These are phyloP conservation scores for Proterorhinus semilunaris DNA, from an alignment of 2,113 vertebrate genomes.

Conservation along the genomic window DNA sequence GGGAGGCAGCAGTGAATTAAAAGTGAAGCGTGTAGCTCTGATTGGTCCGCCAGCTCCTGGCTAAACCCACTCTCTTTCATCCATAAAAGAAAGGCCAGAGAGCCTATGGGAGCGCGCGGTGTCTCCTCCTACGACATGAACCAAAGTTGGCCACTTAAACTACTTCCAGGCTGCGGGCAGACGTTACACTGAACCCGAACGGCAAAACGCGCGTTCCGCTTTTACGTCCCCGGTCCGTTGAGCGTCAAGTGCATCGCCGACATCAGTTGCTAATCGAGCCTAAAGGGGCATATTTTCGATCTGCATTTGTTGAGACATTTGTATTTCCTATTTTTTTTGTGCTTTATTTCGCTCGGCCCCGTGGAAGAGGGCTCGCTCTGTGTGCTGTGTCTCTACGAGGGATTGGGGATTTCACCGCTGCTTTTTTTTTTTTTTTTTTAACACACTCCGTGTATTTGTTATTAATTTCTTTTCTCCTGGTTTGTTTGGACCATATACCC, in stretches of 20 bases:
- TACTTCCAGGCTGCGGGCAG: constrained; percentile 81
- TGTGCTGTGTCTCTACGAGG: constrained; percentile 64
- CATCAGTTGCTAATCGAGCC: constrained; percentile 24
- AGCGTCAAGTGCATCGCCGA: constrained; percentile 21
- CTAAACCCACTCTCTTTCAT: constrained; percentile 79
- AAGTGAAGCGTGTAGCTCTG: constrained; percentile 62
- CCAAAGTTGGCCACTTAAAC: constrained; percentile 81
- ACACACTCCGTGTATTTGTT: constrained; percentile 26
- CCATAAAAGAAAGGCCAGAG: constrained; percentile 84
- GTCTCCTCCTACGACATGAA: constrained; percentile 77
- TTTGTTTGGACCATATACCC: constrained; percentile 60
- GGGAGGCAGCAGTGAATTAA: constrained; percentile 62
- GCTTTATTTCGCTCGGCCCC: constrained; percentile 29
- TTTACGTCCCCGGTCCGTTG: constrained; percentile 26
- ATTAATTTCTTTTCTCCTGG: not conserved
- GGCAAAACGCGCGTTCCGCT: constrained; percentile 49
- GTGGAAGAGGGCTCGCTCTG: constrained; percentile 55
- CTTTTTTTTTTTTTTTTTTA: constrained; percentile 28
- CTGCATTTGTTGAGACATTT: constrained; percentile 17
- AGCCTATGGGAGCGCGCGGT: constrained; percentile 83
- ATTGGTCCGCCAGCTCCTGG: constrained; percentile 78
- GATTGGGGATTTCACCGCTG: constrained; percentile 67
- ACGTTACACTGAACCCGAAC: constrained; percentile 73
- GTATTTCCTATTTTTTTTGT: constrained; percentile 4
- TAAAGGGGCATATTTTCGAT: constrained; percentile 21